Evolutionary conservation across 2,113 vertebrate genomes (phyloP).

Genomic region (Symphodus melops): DNA sequence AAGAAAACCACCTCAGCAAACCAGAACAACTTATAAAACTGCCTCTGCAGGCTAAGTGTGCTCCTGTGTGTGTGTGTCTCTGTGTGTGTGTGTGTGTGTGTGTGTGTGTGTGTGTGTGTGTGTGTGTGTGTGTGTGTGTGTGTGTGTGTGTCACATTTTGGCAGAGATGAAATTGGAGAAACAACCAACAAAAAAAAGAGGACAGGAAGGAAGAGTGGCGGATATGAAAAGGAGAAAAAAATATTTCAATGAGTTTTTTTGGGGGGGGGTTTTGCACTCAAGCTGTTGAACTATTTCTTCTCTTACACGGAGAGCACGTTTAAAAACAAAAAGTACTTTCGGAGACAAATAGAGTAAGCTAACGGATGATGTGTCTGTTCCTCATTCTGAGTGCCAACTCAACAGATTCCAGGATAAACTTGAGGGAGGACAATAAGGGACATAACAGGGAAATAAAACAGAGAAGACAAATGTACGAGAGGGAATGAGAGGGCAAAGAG

Average conservation of each 20-base stretch:
- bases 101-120: neutral
- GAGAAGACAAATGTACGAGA: neutral
- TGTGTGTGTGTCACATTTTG: neutral
- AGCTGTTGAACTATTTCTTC: neutral
- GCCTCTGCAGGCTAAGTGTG: neutral
- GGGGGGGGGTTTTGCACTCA: no score
- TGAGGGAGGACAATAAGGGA: neutral
- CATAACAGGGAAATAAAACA: neutral
- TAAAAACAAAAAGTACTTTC: neutral
- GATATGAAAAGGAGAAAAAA: neutral
- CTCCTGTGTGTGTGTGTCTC: neutral
- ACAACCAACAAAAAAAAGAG: neutral
- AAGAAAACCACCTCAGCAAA: no score
- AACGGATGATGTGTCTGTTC: conserved; percentile 56
- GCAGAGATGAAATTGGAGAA: neutral
- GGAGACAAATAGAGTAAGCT: neutral
- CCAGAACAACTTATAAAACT: neutral
- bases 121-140: no score
- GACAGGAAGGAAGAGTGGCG: neutral
- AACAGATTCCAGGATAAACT: conserved; percentile 41
- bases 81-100: neutral
- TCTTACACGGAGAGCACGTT: neutral
- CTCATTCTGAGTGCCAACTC: conserved; percentile 42
- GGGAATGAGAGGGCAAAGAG: neutral
- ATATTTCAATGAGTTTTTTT: neutral